Base-by-base conservation (phyloP, 2,113 vertebrate species). In the Myrmophylax atrothorax region DNA sequence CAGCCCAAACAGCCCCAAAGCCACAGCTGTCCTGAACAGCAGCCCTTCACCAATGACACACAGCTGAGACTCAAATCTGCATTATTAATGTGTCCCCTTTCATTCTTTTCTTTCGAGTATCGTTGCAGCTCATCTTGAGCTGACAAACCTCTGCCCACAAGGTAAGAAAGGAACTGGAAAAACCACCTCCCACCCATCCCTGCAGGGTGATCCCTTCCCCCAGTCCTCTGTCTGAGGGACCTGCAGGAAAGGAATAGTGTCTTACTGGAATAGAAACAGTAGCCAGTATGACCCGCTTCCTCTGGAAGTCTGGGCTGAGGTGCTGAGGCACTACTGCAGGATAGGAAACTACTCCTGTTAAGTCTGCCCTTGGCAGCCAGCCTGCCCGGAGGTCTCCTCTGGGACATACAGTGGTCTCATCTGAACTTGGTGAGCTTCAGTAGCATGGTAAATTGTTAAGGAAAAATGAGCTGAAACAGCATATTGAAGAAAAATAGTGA, bases 81-180 rank as follows among this genome's bases (percentile, higher is more conserved):
- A 4, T 66, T 58, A 58, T 1, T 4, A 77, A 31, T 40, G 12
- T 24, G 12, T 72, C 29, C 20, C 10, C 80, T 83, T 83, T 42
- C 64, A 55, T 17, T 38, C 50, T 49, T 74, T 53, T 42, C 44
- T 84, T 63, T 60, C 10, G 5, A 31, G 23, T 66, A 67, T 53
- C 69, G 87, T 17, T 50, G 44, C 47, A 56, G 38, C 60, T 72
- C 68, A 67, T 87, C 56, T 75, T 14, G 7, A 37, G 26, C 49
- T 62, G 69, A 80, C 38, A 86, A 84, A 74, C 50, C 60, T 58
- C 84, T 78, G 63, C 38, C 33, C 18, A 29, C 33, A 44, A 67
- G 60, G 35, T 88, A 68, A 90, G 59, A 84, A 90, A 84, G 42
- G 31, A 94, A 80, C 46, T 5, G 26, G 63, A 81, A 63, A 89